These are phyloP conservation scores for Cheilosia soror DNA, from an alignment of 2,888 invertebrate genomes.

Conservation along the genomic window DNA sequence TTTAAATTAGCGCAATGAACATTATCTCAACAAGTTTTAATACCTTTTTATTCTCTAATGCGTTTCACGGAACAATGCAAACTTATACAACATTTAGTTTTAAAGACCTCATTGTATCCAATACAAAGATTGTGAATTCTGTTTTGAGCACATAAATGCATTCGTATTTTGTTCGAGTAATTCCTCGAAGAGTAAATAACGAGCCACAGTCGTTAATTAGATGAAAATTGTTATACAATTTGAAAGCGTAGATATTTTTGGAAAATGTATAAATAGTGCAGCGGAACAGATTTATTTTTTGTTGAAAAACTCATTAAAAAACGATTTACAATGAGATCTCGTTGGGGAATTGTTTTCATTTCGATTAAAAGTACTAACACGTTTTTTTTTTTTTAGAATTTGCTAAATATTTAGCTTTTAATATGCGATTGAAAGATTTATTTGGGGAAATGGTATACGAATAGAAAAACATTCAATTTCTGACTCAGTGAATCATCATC, in stretches of 20 bases:
- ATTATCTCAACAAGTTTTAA: background rate
- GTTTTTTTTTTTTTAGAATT: too few species aligned
- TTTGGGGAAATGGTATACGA: background rate
- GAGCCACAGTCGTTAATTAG: conserved; percentile 15
- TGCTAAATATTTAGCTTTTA: background rate
- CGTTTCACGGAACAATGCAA: conserved; percentile 12
- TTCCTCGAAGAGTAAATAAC: conserved; percentile 10
- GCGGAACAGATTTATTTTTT: background rate
- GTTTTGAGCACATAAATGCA: background rate
- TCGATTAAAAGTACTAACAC: too few species aligned
- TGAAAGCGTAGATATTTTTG: background rate
- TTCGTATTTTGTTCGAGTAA: background rate
- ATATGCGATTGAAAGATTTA: background rate
- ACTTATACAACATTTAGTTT: background rate
- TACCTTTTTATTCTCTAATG: background rate
- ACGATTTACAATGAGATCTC: background rate
- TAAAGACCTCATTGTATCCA: background rate
- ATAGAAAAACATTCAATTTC: background rate
- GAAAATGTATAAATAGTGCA: conserved; percentile 11
- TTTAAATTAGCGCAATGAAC: background rate
- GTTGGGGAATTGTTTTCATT: background rate
- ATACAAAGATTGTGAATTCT: background rate
- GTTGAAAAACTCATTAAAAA: conserved; percentile 12
- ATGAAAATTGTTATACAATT: conserved; percentile 4
- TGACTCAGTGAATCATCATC: background rate